Conservation (phyloP, 2,888 invertebrate genomes). For the Suillia variegata region DNA sequence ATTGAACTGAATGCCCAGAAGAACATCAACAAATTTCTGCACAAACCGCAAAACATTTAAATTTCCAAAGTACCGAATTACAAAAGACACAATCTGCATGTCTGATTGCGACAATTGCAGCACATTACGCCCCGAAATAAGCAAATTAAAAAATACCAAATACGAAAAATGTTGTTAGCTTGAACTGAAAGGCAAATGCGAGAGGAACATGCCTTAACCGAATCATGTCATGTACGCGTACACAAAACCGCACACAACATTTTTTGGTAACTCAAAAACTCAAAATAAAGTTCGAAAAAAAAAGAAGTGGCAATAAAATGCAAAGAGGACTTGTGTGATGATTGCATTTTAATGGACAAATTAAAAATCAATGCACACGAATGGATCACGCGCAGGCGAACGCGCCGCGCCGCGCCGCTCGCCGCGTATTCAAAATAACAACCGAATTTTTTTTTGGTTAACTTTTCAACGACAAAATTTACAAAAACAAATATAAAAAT, state of each 20-base stretch:
- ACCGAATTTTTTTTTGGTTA: too few relatives aligned
- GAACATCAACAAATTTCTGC: too few relatives aligned
- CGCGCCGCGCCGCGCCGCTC: constrained; percentile 10
- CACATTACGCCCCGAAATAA: not conserved
- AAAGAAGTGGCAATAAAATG: too few relatives aligned
- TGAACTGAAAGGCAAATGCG: too few relatives aligned
- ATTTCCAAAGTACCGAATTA: constrained; percentile 34
- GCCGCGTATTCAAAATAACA: not conserved
- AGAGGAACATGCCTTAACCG: too few relatives aligned
- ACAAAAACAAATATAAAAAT: too few relatives aligned
- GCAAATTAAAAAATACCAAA: too few relatives aligned
- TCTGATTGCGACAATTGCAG: constrained; percentile 29
- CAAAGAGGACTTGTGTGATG: constrained; percentile 39
- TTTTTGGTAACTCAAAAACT: too few relatives aligned
- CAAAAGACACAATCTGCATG: constrained; percentile 38
- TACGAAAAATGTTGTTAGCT: too few relatives aligned
- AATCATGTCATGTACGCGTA: constrained; percentile 10
- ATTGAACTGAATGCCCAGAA: too few relatives aligned
- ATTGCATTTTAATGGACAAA: constrained; percentile 58
- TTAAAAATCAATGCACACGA: constrained; percentile 51
- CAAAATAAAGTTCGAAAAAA: too few relatives aligned
- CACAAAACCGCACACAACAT: not conserved
- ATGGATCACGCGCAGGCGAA: constrained; percentile 23
- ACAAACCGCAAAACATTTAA: constrained; percentile 17
- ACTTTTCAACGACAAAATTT: too few relatives aligned